Evolutionary conservation across 2,888 invertebrate species (phyloP).

Genomic region (Tachina lurida): DNA sequence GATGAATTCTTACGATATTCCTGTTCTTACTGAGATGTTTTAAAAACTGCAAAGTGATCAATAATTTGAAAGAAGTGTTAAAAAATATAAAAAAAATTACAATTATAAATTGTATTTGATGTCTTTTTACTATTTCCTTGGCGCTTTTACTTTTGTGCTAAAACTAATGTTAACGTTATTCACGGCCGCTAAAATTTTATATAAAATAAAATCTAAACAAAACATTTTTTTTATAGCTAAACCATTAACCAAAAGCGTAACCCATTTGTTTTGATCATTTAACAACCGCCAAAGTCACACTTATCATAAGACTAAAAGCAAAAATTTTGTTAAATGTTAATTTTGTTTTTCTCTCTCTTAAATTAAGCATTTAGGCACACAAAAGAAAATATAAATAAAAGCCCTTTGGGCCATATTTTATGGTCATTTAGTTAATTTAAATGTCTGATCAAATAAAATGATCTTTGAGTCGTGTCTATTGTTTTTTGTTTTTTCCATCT

Average conservation of each 20-base stretch:
- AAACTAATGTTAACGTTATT: too few species aligned
- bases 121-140: too few species aligned
- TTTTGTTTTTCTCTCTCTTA: conserved; percentile 3
- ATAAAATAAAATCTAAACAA: neutral
- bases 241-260: neutral
- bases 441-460: conserved; percentile 38
- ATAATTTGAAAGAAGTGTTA: too few species aligned
- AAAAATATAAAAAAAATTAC: too few species aligned
- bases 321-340: conserved; percentile 11
- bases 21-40: too few species aligned
- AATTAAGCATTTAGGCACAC: neutral
- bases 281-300: conserved; percentile 4
- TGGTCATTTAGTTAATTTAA: conserved; percentile 58
- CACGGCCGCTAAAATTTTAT: too few species aligned
- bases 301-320: neutral
- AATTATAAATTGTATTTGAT: too few species aligned
- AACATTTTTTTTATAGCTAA: neutral
- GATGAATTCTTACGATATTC: too few species aligned
- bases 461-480: conserved; percentile 58
- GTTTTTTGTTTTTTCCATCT: conserved; percentile 6
- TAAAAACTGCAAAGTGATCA: too few species aligned
- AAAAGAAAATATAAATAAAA: neutral
- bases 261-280: neutral
- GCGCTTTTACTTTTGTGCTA: too few species aligned
- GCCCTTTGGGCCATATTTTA: conserved; percentile 36